Evolutionary conservation across 2,797 vertebrate species (phyloP).

Genomic region (Characodon lateralis): DNA sequence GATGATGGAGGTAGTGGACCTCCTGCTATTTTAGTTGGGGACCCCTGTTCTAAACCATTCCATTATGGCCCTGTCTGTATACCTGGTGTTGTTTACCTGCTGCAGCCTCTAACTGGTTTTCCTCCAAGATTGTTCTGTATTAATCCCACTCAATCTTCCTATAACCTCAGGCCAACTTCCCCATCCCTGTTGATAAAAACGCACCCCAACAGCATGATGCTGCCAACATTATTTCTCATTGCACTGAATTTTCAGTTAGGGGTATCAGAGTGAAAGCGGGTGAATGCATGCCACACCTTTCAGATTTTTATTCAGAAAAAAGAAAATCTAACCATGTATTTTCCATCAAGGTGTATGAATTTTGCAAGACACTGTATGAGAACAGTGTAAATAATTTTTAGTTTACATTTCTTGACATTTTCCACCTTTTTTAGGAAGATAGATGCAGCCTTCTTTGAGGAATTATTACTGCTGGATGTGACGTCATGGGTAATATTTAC

Average conservation of each 20-base stretch:
- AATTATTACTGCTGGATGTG: slow-evolving; percentile 40
- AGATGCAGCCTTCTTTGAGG: slow-evolving; percentile 7
- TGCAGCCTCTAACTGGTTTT: neutral
- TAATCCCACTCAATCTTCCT: neutral
- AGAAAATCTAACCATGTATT: neutral
- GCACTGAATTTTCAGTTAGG: too few relatives aligned
- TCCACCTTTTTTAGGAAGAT: slow-evolving; percentile 30
- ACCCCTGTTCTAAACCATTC: neutral
- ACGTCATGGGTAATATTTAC: slow-evolving; percentile 45
- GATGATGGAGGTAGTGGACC: too few relatives aligned
- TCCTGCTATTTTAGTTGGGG: too few relatives aligned
- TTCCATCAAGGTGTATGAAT: neutral
- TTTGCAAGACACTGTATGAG: slow-evolving; percentile 5
- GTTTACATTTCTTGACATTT: neutral
- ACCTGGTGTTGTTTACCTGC: neutral
- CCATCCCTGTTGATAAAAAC: neutral
- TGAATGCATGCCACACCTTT: neutral
- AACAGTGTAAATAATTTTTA: slow-evolving; percentile 9
- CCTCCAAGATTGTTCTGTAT: neutral
- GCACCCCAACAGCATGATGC: neutral
- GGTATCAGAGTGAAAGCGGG: neutral
- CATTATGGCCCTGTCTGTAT: neutral
- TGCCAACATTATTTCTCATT: neutral
- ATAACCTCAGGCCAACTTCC: neutral
- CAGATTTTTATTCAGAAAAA: neutral